Conservation (phyloP, 2,113 vertebrate species). For the Lethenteron camtschaticum region DNA sequence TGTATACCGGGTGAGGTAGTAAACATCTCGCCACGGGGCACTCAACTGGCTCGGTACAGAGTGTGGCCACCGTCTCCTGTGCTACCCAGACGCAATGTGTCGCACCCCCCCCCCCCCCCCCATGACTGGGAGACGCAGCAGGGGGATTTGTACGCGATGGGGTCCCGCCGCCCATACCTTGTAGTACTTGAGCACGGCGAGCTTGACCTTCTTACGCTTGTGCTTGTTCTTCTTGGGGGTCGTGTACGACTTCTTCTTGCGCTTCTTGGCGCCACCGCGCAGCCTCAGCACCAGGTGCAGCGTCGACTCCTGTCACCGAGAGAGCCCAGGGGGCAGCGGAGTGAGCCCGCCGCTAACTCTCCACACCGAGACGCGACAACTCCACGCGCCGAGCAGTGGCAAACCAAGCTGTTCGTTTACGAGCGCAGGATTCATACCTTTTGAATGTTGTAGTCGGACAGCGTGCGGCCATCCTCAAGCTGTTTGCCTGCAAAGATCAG, state of each 20-base stretch:
- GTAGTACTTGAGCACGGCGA: constrained; percentile 93
- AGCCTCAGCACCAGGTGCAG: constrained; percentile 89
- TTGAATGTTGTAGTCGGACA: constrained; percentile 96
- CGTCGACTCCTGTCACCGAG: constrained; percentile 55
- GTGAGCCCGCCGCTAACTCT: neutral
- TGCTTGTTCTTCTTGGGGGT: constrained; percentile 99
- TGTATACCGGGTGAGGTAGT: too few species aligned
- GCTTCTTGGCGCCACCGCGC: constrained; percentile 90
- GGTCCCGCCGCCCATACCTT: constrained; percentile 34
- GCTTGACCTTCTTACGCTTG: constrained; percentile 99
- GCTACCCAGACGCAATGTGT: too few species aligned
- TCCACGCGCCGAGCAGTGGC: neutral
- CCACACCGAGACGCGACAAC: neutral
- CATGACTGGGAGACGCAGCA: too few species aligned
- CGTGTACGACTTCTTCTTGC: constrained; percentile 99
- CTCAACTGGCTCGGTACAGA: too few species aligned
- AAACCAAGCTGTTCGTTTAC: neutral
- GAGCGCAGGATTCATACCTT: constrained; percentile 34
- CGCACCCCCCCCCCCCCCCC: too few species aligned
- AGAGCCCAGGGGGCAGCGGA: neutral
- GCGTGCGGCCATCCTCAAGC: constrained; percentile 76
- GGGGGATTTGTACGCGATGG: too few species aligned
- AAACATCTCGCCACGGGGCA: too few species aligned
- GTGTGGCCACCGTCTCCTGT: too few species aligned
- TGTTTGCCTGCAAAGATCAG: constrained; percentile 93